Conservation (phyloP, 2,797 vertebrate species). For the Notolabrus celidotus region DNA sequence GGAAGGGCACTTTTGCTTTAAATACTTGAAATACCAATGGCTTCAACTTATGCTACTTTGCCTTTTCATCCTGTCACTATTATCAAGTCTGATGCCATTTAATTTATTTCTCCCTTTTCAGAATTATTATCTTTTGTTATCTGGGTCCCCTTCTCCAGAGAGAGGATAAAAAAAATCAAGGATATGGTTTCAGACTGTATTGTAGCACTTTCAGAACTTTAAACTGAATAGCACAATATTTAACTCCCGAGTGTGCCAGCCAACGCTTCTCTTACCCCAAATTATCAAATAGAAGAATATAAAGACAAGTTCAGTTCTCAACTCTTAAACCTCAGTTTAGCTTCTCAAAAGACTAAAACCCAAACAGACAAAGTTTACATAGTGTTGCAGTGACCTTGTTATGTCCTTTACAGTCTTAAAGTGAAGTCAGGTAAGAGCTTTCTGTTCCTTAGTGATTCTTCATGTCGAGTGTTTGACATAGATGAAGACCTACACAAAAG, state of each 20-base stretch:
- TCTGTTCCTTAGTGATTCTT: neutral
- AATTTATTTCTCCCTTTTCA: conserved; percentile 49
- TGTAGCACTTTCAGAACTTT: conserved; percentile 30
- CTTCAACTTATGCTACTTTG: conserved; percentile 22
- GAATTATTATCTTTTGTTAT: conserved; percentile 65
- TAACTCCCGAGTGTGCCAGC: conserved; percentile 16
- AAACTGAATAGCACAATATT: conserved; percentile 37
- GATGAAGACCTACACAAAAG: neutral
- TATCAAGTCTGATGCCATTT: conserved; percentile 42
- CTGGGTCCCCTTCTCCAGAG: conserved; percentile 23
- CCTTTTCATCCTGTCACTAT: conserved; percentile 46
- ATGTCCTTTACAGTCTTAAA: conserved; percentile 17
- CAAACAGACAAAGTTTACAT: neutral
- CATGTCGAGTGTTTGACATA: neutral
- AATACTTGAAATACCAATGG: conserved; percentile 19
- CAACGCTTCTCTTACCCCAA: conserved; percentile 16
- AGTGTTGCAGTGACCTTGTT: conserved; percentile 3
- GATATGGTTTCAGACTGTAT: conserved; percentile 21
- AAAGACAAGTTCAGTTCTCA: conserved; percentile 11
- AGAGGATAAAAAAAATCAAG: conserved; percentile 24
- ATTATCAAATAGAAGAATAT: conserved; percentile 18
- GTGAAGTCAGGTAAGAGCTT: conserved; percentile 6
- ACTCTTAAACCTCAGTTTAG: conserved; percentile 27
- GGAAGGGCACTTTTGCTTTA: conserved; percentile 25
- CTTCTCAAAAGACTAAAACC: conserved; percentile 8